Percentiles rank a stretch among this genome's conserved stretches.
phyloP scores from a whole-genome alignment of 2,888 invertebrate genomes.

The Miltochrista miniata region DNA sequence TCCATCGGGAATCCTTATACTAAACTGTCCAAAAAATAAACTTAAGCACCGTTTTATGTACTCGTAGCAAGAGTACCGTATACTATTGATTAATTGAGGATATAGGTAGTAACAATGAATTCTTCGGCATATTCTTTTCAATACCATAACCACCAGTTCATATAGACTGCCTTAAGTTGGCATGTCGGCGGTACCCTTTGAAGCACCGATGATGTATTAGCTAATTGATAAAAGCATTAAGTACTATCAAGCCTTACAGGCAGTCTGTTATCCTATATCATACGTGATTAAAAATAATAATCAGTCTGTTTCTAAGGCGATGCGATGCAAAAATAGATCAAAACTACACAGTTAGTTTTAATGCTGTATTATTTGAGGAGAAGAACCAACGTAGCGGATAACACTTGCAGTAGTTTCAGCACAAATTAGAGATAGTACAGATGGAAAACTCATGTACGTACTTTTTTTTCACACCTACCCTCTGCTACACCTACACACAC shows the following conservation, averaged over 20 bases:
- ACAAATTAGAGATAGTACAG: too few relatives aligned
- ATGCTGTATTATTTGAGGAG: constrained; percentile 1
- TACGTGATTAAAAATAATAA: constrained; percentile 10
- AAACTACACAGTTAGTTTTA: constrained; percentile 5
- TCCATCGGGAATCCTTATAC: neutral
- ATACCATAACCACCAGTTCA: neutral
- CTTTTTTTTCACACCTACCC: too few relatives aligned
- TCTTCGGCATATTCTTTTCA: neutral
- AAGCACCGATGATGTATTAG: neutral
- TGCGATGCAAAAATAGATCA: constrained; percentile 1
- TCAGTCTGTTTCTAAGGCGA: neutral
- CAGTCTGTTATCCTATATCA: constrained; percentile 1
- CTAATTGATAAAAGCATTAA: constrained; percentile 6
- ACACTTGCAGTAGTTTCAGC: too few relatives aligned
- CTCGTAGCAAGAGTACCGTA: neutral
- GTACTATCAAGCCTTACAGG: neutral
- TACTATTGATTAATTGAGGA: neutral
- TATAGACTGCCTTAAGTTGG: neutral
- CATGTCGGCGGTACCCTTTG: constrained; percentile 5
- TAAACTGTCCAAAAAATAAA: neutral
- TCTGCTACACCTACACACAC: too few relatives aligned
- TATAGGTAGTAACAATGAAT: neutral
- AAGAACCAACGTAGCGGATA: too few relatives aligned
- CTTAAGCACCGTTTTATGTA: neutral
- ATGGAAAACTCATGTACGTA: too few relatives aligned